Evolutionary conservation across 2,797 vertebrate genomes (phyloP), one percentile per base, ranked within the genome.

Genomic region (Crax fasciolata): DNA sequence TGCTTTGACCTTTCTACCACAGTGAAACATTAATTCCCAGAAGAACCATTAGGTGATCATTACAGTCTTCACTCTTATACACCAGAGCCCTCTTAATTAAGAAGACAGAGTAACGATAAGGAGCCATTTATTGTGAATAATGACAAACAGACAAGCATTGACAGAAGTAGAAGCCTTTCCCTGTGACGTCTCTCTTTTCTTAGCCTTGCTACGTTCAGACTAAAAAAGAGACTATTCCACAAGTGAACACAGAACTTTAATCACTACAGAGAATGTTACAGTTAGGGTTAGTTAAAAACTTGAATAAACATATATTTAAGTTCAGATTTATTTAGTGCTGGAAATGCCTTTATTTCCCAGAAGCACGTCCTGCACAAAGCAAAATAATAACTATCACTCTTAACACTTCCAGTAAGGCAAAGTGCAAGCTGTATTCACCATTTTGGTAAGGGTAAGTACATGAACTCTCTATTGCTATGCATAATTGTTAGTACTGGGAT

Each of bases 51-150:
- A 72, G 66, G 11, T 87, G 79, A 68, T 63, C 83, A 72, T 48
- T 81, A 66, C 66, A 81, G 43, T 39, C 82, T 89, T 88, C 66
- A 61, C 23, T 94, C 55, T 44, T 84, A 81, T 73, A 61, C 73
- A 73, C 66, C 38, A 78, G 79, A 55, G 84, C 12, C 74, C 79
- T 78, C 55, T 75, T 93, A 84, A 94, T 95, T 91, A 95, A 68
- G 58, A 80, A 6, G 52, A 78, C 35, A 87, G 59, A 35, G 17
- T 38, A 83, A 90, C 16, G 76, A 72, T 48, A 72, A 80, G 61
- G 15, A 85, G 25, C 13, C 11, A 67, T 61, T 94, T 72, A 27
- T 80, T 46, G 54, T 48, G 32, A 91, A 46, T 66, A 72, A 88
- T 72, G 68, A 61, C 74, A 84, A 82, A 81, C 30, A 58, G 81